These are phyloP conservation scores for Anorthoa munda DNA, from an alignment of 2,888 invertebrate species.

Conservation along the genomic window DNA sequence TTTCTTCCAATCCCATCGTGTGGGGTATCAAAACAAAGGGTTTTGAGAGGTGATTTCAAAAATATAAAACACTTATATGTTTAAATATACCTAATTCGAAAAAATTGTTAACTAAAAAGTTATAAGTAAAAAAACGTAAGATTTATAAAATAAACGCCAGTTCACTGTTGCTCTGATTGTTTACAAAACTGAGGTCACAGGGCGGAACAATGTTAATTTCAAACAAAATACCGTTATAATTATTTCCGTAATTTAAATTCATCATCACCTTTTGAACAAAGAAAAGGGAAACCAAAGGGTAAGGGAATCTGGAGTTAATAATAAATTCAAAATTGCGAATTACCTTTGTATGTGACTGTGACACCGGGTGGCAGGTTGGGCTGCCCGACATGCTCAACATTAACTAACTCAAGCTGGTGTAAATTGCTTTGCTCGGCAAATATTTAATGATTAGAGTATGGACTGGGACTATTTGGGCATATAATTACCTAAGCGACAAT, in stretches of 20 bases:
- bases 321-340: slow-evolving; percentile 37
- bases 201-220: slow-evolving; percentile 11
- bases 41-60: too few species aligned
- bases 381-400: not conserved
- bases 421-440: slow-evolving; percentile 10
- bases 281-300: slow-evolving; percentile 11
- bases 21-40: too few species aligned
- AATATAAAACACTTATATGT: too few species aligned
- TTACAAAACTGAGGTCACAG: not conserved
- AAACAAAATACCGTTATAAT: slow-evolving; percentile 17
- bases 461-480: slow-evolving; percentile 19
- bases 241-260: slow-evolving; percentile 26
- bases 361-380: slow-evolving; percentile 4
- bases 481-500: slow-evolving; percentile 37
- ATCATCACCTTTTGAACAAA: slow-evolving; percentile 34
- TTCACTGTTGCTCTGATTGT: not conserved
- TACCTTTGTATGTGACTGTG: slow-evolving; percentile 18
- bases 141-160: not conserved
- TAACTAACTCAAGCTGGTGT: slow-evolving; percentile 5
- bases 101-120: too few species aligned
- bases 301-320: slow-evolving; percentile 8
- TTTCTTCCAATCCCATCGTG: too few species aligned
- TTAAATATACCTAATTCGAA: too few species aligned
- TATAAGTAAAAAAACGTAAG: too few species aligned
- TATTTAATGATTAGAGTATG: slow-evolving; percentile 31